Evolutionary conservation across 53 echinoderm and acorn worm genomes (phyloP).

Genomic region (Crossaster papposus): DNA sequence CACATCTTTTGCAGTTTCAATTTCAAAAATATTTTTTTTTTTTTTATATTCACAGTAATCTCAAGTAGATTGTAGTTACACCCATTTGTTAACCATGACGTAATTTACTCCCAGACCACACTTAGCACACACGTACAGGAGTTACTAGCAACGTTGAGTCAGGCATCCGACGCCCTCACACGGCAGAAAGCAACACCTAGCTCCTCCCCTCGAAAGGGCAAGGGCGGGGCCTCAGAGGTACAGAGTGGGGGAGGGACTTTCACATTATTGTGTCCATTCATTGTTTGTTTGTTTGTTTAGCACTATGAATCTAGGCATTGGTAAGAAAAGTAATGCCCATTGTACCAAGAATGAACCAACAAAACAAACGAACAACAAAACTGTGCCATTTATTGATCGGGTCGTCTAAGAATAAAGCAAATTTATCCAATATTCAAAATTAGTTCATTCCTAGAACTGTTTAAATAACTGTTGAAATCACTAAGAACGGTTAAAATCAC

Average conservation of each 20-base stretch:
- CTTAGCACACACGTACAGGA: slow-evolving; percentile 44
- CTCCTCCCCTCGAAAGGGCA: slow-evolving; percentile 26
- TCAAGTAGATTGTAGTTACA: not conserved
- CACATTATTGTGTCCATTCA: not conserved
- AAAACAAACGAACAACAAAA: no score
- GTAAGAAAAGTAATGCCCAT: no score
- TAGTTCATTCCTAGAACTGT: no score
- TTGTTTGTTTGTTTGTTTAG: not conserved
- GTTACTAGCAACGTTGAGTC: slow-evolving; percentile 38
- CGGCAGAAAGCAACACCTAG: not conserved
- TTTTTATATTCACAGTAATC: not conserved
- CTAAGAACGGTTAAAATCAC: no score
- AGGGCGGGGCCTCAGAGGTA: slow-evolving; percentile 27
- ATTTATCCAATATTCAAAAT: no score
- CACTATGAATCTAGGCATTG: no score
- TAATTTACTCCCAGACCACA: slow-evolving; percentile 25
- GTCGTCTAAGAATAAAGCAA: no score
- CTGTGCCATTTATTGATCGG: no score
- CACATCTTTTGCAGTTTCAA: no score
- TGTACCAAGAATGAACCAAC: no score
- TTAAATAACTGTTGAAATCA: no score
- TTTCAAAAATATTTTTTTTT: no score
- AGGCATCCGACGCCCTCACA: not conserved
- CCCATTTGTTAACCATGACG: slow-evolving; percentile 11
- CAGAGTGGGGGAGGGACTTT: not conserved